Evolutionary conservation across 2,113 vertebrate species (phyloP), one percentile per base, ranked within the genome.

Genomic region (Pseudopipra pipra): DNA sequence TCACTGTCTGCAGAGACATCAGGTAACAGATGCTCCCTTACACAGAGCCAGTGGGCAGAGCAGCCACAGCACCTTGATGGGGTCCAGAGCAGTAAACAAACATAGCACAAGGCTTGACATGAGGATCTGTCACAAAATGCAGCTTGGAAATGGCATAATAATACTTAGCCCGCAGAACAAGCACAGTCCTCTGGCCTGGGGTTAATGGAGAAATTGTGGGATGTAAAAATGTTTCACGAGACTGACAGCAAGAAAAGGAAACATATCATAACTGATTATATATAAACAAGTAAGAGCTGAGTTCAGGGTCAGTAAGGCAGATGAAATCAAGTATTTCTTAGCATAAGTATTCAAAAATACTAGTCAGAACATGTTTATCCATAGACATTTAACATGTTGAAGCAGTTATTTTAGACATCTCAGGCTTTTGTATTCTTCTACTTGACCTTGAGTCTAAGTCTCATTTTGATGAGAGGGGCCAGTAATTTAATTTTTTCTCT

Each of bases 51-150:
- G 25, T 1, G 8, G 66, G 44, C 77, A 91, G 33, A 87, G 75
- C 41, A 72, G 56, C 33, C 33, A 3, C 35, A 78, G 75, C 54
- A 39, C 19, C 70, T 20, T 3, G 9, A 31, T 25, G 12, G 23
- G 51, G 16, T 9, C 61, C 44, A 75, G 52, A 30, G 39, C 52
- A 75, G 52, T 1, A 27, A 82, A 51, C 7, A 43, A 81, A 63
- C 16, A 30, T 0, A 55, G 39, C 67, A 68, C 1, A 2, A 33
- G 73, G 68, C 8, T 74, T 30, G 30, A 33, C 49, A 12, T 0
- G 14, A 74, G 41, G 63, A 73, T n/a, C n/a, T 22, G 18, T 3
- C 71, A 80, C 30, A 82, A 91, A 93, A 65, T 13, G 35, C 49
- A 65, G 52, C 62, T 37, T 31, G 33, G 35, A 72, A 82, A 75